Conservation (phyloP, 2,888 invertebrate species). For the Diadegma fenestrale region DNA sequence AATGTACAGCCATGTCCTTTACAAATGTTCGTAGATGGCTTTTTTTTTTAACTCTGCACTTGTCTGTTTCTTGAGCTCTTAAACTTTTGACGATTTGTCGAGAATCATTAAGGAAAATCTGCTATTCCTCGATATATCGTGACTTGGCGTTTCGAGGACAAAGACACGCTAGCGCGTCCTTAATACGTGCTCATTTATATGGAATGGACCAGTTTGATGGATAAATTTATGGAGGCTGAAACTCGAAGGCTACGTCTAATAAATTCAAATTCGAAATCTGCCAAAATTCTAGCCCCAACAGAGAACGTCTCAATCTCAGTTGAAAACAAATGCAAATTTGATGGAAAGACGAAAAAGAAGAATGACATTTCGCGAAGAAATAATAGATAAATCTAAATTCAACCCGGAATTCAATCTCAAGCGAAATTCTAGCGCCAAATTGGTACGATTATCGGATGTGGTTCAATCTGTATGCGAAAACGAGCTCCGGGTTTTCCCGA, state of each 20-base stretch:
- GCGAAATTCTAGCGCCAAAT: background rate
- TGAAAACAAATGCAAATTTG: slow-evolving; percentile 13
- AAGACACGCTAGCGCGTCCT: background rate
- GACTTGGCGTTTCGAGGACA: background rate
- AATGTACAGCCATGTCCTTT: slow-evolving; percentile 22
- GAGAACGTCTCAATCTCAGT: background rate
- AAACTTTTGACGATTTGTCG: slow-evolving; percentile 38
- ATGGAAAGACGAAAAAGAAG: slow-evolving; percentile 1
- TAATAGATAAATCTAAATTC: slow-evolving; percentile 19
- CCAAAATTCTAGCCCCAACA: background rate
- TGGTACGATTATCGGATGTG: slow-evolving; percentile 13
- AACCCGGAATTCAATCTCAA: slow-evolving; percentile 12
- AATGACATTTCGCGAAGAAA: background rate
- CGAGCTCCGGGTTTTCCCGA: slow-evolving; percentile 26
- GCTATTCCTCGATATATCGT: background rate
- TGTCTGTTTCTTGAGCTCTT: slow-evolving; percentile 9
- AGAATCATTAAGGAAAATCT: slow-evolving; percentile 16
- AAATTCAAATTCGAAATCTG: background rate
- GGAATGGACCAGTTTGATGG: background rate
- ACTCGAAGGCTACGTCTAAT: background rate
- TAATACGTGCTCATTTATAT: background rate
- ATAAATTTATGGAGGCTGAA: background rate
- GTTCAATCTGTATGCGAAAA: slow-evolving; percentile 20
- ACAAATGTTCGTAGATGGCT: slow-evolving; percentile 16
- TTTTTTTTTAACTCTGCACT: background rate